Evolutionary conservation across 2,888 invertebrate genomes (phyloP), one percentile per base, ranked within the genome.

Genomic region (Andrena haemorrhoa): DNA sequence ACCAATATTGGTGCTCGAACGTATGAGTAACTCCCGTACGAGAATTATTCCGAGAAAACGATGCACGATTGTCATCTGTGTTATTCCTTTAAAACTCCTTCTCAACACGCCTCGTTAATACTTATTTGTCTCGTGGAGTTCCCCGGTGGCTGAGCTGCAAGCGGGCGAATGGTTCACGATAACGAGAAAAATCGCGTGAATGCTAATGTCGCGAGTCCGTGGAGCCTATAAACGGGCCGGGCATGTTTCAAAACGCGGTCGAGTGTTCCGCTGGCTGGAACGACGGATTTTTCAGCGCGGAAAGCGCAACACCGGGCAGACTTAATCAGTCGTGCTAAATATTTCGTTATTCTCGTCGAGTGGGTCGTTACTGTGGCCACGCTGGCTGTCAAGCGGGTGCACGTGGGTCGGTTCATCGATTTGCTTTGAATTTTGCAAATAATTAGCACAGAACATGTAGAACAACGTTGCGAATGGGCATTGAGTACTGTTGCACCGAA

Each of bases 221-320:
- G 51, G 49, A 31, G 35, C 20, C 49, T 74, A 63, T 68, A 69
- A 63, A 47, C 58, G 33, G 53, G 20, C 41, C 41, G 41, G 51
- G 65, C 23, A 16, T 20, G 60, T 71, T 71, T 70, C 41, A 5
- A 70, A 79, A 75, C 60, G 65, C 65, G 65, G 75, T 75, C 79
- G 75, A 71, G 66, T 70, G 65, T 49, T 60, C 20, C 70, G 79
- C 70, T 79, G 35, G 63, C 6, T n/a, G 7, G 47, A 47, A 65
- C 75, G 58, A 12, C 31, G 35, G 26, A 58, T 70, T 71, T 73
- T 70, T 68, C 26, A 65, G 41, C 65, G 47, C 23, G 63, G 47
- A 74, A 53, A 29, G 16, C 49, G 23, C 53, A 72, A 72, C 58
- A 68, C 61, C 10, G 23, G 10, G 29, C 74, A 8, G 41, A 63